Percentiles rank a stretch among this genome's conserved stretches.
phyloP scores from a whole-genome alignment of 2,113 vertebrate species.

The Apodemus speciosus region DNA sequence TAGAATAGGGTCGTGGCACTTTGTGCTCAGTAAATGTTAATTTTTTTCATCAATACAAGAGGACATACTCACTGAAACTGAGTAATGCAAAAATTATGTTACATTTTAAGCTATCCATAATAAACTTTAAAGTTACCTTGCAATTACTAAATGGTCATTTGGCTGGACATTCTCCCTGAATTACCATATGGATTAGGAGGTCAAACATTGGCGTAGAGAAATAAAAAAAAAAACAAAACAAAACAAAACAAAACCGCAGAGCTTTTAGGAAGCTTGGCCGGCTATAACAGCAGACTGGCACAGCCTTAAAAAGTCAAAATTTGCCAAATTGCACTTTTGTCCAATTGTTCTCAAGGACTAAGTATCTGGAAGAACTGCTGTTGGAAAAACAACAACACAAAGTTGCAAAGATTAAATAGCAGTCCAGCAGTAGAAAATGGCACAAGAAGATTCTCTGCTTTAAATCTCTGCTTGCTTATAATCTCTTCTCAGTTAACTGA shows the following conservation, averaged over 20 bases:
- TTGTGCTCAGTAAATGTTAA: slow-evolving; percentile 10
- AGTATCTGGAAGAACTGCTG: slow-evolving; percentile 1
- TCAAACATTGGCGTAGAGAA: slow-evolving; percentile 47
- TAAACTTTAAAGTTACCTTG: slow-evolving; percentile 48
- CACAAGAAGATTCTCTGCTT: background rate
- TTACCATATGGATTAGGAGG: slow-evolving; percentile 52
- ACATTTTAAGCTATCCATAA: slow-evolving; percentile 43
- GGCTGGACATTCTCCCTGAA: slow-evolving; percentile 9
- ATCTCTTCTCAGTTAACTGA: slow-evolving; percentile 4
- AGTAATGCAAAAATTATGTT: slow-evolving; percentile 43
- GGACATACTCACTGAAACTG: background rate
- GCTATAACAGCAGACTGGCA: slow-evolving; percentile 47
- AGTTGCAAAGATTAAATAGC: slow-evolving; percentile 1
- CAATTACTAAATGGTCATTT: slow-evolving; percentile 17
- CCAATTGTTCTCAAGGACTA: slow-evolving; percentile 48
- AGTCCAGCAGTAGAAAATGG: slow-evolving; percentile 27
- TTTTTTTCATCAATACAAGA: slow-evolving; percentile 20
- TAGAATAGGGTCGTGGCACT: background rate
- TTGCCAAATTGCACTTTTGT: slow-evolving; percentile 38
- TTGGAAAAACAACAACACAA: background rate
- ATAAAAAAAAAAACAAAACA: too few species aligned
- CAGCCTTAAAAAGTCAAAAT: slow-evolving; percentile 48
- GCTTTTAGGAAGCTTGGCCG: slow-evolving; percentile 40
- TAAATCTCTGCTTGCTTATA: slow-evolving; percentile 38
- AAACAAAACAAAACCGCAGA: too few species aligned